Evolutionary conservation across 2,113 vertebrate species (phyloP).

Genomic region (Camelus bactrianus): DNA sequence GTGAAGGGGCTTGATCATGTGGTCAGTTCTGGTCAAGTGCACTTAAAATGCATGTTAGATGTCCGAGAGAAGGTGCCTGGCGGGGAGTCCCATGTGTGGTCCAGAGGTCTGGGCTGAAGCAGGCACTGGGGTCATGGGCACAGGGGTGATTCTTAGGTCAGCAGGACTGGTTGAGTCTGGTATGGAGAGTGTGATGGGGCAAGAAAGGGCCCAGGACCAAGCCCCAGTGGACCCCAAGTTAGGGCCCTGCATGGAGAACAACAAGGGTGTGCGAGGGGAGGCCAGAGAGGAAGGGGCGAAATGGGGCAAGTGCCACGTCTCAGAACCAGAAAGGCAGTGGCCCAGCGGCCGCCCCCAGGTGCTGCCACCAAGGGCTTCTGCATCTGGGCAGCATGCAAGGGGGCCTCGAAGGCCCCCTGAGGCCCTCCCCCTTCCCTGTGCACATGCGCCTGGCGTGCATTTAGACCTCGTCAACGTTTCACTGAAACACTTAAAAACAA

Average conservation of each 20-base stretch:
- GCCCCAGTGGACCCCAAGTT: neutral
- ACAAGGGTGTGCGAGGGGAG: neutral
- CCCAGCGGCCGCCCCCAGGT: fast-evolving
- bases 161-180: fast-evolving
- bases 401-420: fast-evolving
- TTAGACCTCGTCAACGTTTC: too few species aligned
- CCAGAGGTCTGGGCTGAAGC: neutral
- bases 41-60: too few species aligned
- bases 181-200: neutral
- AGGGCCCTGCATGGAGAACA: neutral
- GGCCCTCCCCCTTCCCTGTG: fast-evolving
- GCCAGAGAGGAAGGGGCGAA: too few species aligned
- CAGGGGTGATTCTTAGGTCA: fast-evolving
- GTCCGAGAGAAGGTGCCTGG: neutral
- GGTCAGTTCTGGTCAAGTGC: neutral
- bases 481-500: neutral
- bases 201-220: neutral
- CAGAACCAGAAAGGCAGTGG: neutral
- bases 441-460: fast-evolving
- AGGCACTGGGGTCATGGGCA: neutral
- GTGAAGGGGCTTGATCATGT: neutral
- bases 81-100: fast-evolving
- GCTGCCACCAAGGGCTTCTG: fast-evolving
- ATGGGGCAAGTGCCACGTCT: fast-evolving
- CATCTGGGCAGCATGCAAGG: too few species aligned